phyloP scores from a whole-genome alignment of 2,888 invertebrate species.

The Ormyrus rosae region DNA sequence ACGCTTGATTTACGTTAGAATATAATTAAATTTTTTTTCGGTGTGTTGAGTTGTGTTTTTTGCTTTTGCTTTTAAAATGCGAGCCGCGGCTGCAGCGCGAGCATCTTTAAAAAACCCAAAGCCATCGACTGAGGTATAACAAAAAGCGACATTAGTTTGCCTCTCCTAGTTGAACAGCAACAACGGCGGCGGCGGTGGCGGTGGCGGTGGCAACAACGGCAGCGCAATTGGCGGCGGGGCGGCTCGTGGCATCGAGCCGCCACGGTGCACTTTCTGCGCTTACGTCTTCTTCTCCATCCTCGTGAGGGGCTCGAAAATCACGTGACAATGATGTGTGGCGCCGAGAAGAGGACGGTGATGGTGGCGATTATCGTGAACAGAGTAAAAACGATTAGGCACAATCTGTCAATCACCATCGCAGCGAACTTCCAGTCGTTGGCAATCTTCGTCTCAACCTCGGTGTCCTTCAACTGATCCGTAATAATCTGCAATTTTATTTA shows the following conservation, averaged over 20 bases:
- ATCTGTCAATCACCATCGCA: constrained; percentile 99
- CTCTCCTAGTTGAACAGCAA: constrained; percentile 52
- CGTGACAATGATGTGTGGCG: constrained; percentile 96
- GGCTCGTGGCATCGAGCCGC: constrained; percentile 50
- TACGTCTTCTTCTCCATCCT: constrained; percentile 37
- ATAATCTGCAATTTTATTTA: constrained; percentile 76
- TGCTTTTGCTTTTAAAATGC: constrained; percentile 46
- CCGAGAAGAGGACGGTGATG: constrained; percentile 96
- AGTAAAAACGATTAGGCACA: constrained; percentile 99
- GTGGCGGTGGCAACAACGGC: constrained; percentile 9
- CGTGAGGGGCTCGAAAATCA: constrained; percentile 71
- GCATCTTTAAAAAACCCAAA: constrained; percentile 38
- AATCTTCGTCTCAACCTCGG: constrained; percentile 95
- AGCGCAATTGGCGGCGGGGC: constrained; percentile 1
- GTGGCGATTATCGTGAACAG: constrained; percentile 98
- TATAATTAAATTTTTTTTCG: no score
- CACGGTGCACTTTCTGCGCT: constrained; percentile 62
- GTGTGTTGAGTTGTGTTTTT: constrained; percentile 10
- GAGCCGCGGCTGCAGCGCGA: constrained; percentile 41
- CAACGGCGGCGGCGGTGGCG: constrained; percentile 29
- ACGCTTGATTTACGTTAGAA: no score
- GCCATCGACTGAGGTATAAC: constrained; percentile 56
- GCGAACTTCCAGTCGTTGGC: constrained; percentile 99
- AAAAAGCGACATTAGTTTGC: constrained; percentile 57
- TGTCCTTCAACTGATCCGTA: constrained; percentile 91